Evolutionary conservation across 2,797 vertebrate species (phyloP).

Genomic region (Hemitrygon akajei): DNA sequence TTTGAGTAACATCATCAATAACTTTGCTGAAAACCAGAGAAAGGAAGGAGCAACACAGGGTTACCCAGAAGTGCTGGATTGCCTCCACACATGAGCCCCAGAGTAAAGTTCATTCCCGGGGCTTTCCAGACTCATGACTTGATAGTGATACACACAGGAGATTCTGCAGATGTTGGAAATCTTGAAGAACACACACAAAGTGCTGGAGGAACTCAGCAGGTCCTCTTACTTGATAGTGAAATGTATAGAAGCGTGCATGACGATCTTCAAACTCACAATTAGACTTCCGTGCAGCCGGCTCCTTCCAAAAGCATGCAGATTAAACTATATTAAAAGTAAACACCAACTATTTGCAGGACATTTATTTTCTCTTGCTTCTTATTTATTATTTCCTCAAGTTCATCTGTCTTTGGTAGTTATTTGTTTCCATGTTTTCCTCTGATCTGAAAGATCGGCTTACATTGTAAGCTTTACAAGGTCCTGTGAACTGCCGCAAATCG

Average conservation of each 20-base stretch:
- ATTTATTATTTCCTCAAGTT: neutral
- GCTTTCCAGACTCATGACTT: neutral
- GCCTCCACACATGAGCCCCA: neutral
- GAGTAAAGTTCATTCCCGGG: no score
- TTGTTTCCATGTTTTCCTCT: neutral
- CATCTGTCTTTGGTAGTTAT: neutral
- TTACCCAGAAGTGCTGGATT: neutral
- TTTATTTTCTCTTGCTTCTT: neutral
- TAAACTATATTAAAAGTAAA: slow-evolving; percentile 1
- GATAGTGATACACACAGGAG: neutral
- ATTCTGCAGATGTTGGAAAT: no score
- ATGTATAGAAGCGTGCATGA: neutral
- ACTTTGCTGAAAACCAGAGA: neutral
- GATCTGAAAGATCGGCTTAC: slow-evolving; percentile 28
- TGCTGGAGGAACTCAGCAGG: no score
- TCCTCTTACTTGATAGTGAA: neutral
- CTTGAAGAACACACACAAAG: no score
- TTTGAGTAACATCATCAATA: neutral
- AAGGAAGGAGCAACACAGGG: neutral
- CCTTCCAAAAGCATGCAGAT: neutral
- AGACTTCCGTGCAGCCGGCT: neutral
- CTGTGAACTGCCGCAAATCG: neutral
- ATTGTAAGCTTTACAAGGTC: neutral
- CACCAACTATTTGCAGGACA: neutral
- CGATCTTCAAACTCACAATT: neutral